Evolutionary conservation across 2,113 vertebrate genomes (phyloP).

Genomic region (Pygathrix nemaeus): DNA sequence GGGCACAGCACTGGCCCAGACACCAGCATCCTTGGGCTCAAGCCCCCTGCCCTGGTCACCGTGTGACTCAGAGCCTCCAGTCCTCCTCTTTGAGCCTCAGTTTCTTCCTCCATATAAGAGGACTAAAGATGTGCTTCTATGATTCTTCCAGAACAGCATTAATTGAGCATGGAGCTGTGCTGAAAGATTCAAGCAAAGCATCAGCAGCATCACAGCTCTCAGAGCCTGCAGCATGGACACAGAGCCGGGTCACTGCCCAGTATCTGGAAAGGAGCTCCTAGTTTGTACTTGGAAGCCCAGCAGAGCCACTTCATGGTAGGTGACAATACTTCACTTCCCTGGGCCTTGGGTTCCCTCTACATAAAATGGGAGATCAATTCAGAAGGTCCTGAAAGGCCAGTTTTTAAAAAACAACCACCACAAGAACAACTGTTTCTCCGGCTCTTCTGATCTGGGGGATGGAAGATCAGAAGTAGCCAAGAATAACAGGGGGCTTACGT

Average conservation of each 20-base stretch:
- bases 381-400: background rate
- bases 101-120: background rate
- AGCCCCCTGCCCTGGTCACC: background rate
- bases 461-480: background rate
- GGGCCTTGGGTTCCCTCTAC: background rate
- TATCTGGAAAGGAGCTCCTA: background rate
- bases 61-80: background rate
- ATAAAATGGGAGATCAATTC: background rate
- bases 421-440: background rate
- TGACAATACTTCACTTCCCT: background rate
- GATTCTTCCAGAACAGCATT: background rate
- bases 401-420: background rate
- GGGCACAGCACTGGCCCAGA: background rate
- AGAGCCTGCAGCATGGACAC: rapidly evolving
- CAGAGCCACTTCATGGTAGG: background rate
- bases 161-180: background rate
- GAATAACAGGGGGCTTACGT: background rate
- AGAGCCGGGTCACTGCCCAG: background rate
- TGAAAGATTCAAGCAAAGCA: background rate
- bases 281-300: background rate
- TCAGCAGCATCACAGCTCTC: background rate
- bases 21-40: background rate
- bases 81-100: background rate
- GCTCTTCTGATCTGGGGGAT: background rate
- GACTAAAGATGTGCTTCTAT: rapidly evolving